Evolutionary conservation across 2,888 invertebrate species (phyloP).

Genomic region (Acleris literana): DNA sequence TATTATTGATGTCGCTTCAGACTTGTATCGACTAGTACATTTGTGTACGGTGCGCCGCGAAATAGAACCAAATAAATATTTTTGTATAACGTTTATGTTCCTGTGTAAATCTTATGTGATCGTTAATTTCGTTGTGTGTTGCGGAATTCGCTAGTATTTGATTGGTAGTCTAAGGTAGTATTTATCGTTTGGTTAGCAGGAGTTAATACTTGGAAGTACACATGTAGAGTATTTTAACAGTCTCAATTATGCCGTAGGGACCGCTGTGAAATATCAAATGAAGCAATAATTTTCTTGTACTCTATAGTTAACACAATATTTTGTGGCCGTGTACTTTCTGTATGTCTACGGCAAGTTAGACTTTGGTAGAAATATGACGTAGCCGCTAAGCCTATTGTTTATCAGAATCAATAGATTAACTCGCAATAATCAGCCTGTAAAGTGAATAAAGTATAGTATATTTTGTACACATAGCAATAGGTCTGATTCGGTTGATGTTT

Average conservation of each 20-base stretch:
- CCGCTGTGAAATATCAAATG: constrained; percentile 19
- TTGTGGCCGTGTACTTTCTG: constrained; percentile 1
- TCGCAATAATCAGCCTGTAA: constrained; percentile 22
- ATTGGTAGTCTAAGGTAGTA: constrained; percentile 47
- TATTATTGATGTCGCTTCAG: constrained; percentile 29
- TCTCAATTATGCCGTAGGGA: constrained; percentile 27
- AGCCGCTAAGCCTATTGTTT: constrained; percentile 9
- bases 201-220: constrained; percentile 32
- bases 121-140: constrained; percentile 45
- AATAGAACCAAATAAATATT: constrained; percentile 70
- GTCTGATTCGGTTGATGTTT: constrained; percentile 19
- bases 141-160: constrained; percentile 45
- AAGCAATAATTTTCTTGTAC: constrained; percentile 14
- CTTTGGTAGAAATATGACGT: constrained; percentile 26
- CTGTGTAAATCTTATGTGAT: constrained; percentile 60
- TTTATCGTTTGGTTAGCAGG: constrained; percentile 38
- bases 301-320: constrained; percentile 4
- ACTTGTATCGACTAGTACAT: constrained; percentile 35
- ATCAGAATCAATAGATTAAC: constrained; percentile 12
- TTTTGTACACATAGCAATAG: constrained; percentile 24
- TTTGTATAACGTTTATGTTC: constrained; percentile 69
- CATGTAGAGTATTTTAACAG: constrained; percentile 29
- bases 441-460: constrained; percentile 14
- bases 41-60: constrained; percentile 40
- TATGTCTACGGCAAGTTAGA: constrained; percentile 9